Evolutionary conservation across 2,797 vertebrate species (phyloP), one percentile per base, ranked within the genome.

Genomic region (Karalla daura): DNA sequence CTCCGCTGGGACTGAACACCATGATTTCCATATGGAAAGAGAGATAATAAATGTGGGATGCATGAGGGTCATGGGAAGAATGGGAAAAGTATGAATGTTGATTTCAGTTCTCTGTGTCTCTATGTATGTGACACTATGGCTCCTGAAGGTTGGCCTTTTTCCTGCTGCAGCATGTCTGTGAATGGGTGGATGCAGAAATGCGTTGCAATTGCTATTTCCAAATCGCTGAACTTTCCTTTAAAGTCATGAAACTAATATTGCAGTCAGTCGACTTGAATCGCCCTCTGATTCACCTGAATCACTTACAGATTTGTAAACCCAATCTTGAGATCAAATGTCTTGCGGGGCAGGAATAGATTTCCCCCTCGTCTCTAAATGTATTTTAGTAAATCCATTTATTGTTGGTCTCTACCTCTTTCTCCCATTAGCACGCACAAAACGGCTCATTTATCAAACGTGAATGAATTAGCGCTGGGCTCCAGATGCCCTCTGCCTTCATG

Each of bases 391-490:
- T 76, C 64, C 74, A 82, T 70, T 86, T 80, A 66, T 78, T 77
- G 70, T 80, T 81, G 52, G 55, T 75, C 74, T 59, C 67, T 65
- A 53, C 60, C 63, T 63, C 66, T 81, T 44, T 54, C 2, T 3
- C 25, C 75, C 73, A 70, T 79, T 78, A 75, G 74, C 76, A 62
- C 65, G 51, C 53, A 36, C 63, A 80, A 67, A 81, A 82, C 60
- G 67, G 35, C 66, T 72, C 67, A 70, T 84, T 80, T 67, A 80
- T 86, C 81, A 81, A 75, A 63, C 64, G 61, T 81, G 80, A 87
- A 81, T 81, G 59, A 90, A 87, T 89, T 85, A 87, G 59, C 63
- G 80, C 63, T 63, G 40, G 52, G 43, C 80, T 85, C 78, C 82
- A 83, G 75, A 86, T 86, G 84, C 88, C 85, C 78, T 80, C 66